Base-by-base conservation (phyloP, 2,888 invertebrate genomes). In the Prionchulus punctatus region DNA sequence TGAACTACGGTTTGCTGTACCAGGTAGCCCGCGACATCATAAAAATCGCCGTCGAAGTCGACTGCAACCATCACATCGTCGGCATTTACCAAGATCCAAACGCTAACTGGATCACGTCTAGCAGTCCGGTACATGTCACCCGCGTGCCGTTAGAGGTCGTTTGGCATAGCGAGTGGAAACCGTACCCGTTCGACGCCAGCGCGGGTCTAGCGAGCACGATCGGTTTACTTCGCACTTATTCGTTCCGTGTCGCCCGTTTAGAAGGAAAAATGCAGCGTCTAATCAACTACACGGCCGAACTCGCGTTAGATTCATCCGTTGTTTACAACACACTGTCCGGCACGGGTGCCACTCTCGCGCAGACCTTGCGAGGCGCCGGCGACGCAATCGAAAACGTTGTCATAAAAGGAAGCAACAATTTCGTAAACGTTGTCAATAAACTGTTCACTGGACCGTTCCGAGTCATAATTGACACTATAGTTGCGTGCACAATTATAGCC, bases 1-100 rank as follows among this genome's bases (percentile, higher is more conserved):
- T 7, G n/a, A 3, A 4, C 2, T 51, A 7, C 31, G 18, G 4
- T 55, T 55, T 45, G 18, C 51, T 51, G 30, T 50, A 25, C 55
- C 55, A 15, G 55, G 50, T 18, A 50, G 4, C 12, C 25, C 30
- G 23, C 3, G 55, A 55, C 26, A 12, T 55, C 3, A 21, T 50
- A 12, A 18, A 31, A 28, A 18, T 4, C 2, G n/a, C 49, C 7
- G n/a, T 12, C 12, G 7, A 4, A 25, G 52, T 56, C 2, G n/a
- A 21, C 18, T 56, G 56, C 30, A 21, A 30, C 21, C 52, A 50
- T 26, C 43, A 50, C 43, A 3, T 30, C 2, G 18, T 18, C 7
- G 52, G 51, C 43, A 3, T 36, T 27, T 55, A 51, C 28, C 28
- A 18, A 4, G 50, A 49, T 15, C 4, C 15, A 7, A 21, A 28